Base-by-base conservation (phyloP, 92 coral and sea anemone genomes). In the Zoanthus gigantus region DNA sequence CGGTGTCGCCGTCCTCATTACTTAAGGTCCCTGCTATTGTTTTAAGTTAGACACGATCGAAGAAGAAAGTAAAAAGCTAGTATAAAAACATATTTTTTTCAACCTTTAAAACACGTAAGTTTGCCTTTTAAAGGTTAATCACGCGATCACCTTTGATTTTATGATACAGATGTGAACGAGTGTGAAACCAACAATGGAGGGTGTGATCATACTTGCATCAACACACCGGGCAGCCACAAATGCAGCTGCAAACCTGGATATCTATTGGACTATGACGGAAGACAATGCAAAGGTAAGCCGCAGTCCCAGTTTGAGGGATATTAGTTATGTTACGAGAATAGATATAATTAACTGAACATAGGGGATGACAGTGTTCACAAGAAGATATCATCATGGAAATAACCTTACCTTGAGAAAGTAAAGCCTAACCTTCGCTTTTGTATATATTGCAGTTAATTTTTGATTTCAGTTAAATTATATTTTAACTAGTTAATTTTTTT, bases 231-330 rank as follows among this genome's bases (percentile, higher is more conserved):
- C 4, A 54, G 82, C 82, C 17, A 77, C 82, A 77, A 5, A 56
- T 77, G 82, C 48, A n/a, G 50, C 66, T 77, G 82, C 47, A 77
- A 63, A 54, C 58, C 82, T 9, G 82, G 82, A 1, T 77, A 77
- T 77, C 66, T 9, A 30, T 67, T 77, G 67, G 23, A 54, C 42
- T 0, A 4, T 9, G 82, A 50, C 7, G 47, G 82, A 47, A 77
- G 52, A 12, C 37, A 47, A 31, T 77, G 82, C 14, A 30, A 6
- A 11, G 82, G 79, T 74, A 74, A 48, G 56, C 30, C 31, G 34
- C 60, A 1, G 12, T 0, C 0, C 6, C 15, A 2, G 31, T 6
- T 9, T 18, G 29, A 11, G 37, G 30, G 23, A 65, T 16, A 8
- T 15, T 17, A 16, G 4, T 13, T 65, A 14, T 16, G 16, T 65